These are phyloP conservation scores for Cynaeus angustus DNA, from an alignment of 2,888 invertebrate genomes.

Conservation along the genomic window DNA sequence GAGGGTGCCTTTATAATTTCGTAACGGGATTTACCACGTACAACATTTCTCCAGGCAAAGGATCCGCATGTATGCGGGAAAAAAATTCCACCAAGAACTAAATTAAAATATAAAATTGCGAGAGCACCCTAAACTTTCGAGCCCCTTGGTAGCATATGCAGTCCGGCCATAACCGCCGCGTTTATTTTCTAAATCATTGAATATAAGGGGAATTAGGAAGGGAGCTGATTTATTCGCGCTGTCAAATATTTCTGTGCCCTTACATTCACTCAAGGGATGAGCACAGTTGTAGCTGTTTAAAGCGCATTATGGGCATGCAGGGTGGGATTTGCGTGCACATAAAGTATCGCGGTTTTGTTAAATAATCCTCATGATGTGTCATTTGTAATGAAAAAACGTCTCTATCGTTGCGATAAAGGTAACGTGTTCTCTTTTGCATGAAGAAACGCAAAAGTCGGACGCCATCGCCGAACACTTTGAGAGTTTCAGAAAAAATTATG, in stretches of 20 bases:
- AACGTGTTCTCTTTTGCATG: conserved; percentile 14
- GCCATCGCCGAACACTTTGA: conserved; percentile 9
- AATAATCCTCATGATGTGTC: not conserved
- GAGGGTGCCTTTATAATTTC: conserved; percentile 43
- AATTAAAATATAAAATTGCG: conserved; percentile 37
- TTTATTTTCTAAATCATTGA: conserved; percentile 50
- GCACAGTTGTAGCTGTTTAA: conserved; percentile 31
- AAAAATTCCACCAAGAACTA: conserved; percentile 23
- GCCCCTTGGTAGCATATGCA: conserved; percentile 43
- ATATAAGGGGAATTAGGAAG: conserved; percentile 37
- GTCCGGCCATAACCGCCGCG: conserved; percentile 42
- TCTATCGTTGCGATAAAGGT: not conserved
- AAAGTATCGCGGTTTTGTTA: not conserved
- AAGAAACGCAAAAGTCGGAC: conserved; percentile 1
- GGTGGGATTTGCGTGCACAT: conserved; percentile 10
- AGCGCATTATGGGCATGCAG: conserved; percentile 29
- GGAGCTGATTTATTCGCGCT: conserved; percentile 46
- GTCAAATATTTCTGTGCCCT: conserved; percentile 39
- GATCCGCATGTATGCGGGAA: conserved; percentile 21
- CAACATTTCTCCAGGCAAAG: conserved; percentile 12
- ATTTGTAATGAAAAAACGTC: not conserved
- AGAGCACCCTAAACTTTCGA: conserved; percentile 8
- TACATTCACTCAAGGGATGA: conserved; percentile 34
- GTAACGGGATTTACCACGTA: conserved; percentile 35
- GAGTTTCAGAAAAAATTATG: conserved; percentile 48